These are phyloP conservation scores for Actenoides lindsayi DNA, from an alignment of 2,113 vertebrate species.

Conservation along the genomic window DNA sequence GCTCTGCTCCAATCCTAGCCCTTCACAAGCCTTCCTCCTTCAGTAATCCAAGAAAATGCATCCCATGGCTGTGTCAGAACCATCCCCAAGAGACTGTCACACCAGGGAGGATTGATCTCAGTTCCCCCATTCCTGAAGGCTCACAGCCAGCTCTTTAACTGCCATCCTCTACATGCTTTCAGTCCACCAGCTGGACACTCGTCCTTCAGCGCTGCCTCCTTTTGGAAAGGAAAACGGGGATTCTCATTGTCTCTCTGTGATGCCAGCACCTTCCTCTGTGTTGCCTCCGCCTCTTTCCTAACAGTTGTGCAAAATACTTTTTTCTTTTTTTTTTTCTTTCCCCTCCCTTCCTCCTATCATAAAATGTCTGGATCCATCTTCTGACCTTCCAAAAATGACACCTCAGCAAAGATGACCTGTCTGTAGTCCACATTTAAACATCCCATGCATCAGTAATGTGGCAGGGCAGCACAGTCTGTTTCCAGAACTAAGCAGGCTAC, in stretches of 20 bases:
- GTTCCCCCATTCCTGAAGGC: neutral
- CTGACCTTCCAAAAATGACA: neutral
- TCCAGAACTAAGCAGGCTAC: neutral
- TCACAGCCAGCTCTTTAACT: neutral
- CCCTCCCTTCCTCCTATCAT: neutral
- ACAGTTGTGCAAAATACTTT: neutral
- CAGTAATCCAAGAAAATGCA: conserved; percentile 10
- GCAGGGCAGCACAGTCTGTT: neutral
- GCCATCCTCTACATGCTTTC: neutral
- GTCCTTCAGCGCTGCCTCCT: neutral
- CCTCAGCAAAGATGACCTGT: neutral
- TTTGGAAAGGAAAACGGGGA: neutral
- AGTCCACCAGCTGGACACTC: neutral
- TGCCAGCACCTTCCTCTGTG: neutral
- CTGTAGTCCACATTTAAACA: neutral
- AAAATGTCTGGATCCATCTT: neutral
- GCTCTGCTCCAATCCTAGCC: neutral
- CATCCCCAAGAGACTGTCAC: neutral
- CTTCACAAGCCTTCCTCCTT: neutral
- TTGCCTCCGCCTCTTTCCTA: neutral
- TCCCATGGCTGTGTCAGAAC: neutral
- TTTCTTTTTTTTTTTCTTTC: too few species aligned
- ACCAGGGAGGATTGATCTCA: neutral
- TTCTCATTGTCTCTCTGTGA: neutral
- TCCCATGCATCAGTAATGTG: neutral